These are phyloP conservation scores for Cossypha heuglini DNA, from an alignment of 2,797 vertebrate genomes.

Conservation along the genomic window DNA sequence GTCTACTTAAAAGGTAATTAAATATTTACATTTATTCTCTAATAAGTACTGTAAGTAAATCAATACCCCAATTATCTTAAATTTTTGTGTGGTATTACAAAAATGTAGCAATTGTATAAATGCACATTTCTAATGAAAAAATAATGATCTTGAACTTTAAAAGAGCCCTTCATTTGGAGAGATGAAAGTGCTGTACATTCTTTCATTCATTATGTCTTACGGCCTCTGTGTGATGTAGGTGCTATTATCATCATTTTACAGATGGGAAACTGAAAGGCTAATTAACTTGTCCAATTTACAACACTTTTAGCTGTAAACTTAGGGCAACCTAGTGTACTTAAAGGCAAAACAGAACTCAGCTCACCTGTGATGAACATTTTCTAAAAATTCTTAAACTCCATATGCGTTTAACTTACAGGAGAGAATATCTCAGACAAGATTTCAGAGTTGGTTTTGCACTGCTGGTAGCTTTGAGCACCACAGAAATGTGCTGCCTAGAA, in stretches of 20 bases:
- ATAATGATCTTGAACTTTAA: constrained; percentile 59
- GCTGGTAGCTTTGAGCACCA: not conserved
- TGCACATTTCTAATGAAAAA: constrained; percentile 43
- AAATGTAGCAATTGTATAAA: not conserved
- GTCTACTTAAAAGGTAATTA: constrained; percentile 21
- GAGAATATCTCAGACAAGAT: not conserved
- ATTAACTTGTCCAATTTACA: constrained; percentile 57
- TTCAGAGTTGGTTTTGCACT: not conserved
- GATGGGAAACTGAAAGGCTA: constrained; percentile 26
- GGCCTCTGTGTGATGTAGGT: constrained; percentile 14
- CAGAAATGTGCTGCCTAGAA: not conserved
- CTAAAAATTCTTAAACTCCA: not conserved
- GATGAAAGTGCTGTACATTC: constrained; percentile 25
- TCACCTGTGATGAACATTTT: constrained; percentile 1
- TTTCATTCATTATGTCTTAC: constrained; percentile 38
- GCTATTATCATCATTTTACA: constrained; percentile 48
- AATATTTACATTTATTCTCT: constrained; percentile 39
- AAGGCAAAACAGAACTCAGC: constrained; percentile 5
- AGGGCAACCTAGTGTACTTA: not conserved
- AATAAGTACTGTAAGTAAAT: constrained; percentile 38
- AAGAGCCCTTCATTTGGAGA: constrained; percentile 39
- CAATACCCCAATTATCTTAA: constrained; percentile 1
- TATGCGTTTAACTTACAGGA: not conserved
- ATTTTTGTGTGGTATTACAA: not conserved
- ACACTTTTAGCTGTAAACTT: constrained; percentile 25